phyloP scores from a whole-genome alignment of 2,888 invertebrate genomes.

The Callyntrura sp. region DNA sequence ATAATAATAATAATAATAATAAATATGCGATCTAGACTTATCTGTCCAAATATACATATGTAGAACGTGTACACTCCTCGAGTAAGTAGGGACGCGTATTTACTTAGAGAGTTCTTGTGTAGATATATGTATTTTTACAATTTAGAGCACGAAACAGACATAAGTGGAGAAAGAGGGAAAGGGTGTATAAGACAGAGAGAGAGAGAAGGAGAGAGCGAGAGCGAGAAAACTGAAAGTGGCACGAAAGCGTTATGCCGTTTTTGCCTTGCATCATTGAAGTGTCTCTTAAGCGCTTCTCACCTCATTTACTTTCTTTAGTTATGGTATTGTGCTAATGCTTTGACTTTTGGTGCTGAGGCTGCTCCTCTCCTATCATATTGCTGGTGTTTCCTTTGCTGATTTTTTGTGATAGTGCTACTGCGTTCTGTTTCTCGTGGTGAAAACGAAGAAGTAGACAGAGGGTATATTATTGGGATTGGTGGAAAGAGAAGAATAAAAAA shows the following conservation, averaged over 20 bases:
- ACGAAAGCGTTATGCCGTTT: slow-evolving; percentile 69
- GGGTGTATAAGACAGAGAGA: background rate
- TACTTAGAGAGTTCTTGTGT: no score
- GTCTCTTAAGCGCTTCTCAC: slow-evolving; percentile 80
- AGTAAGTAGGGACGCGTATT: no score
- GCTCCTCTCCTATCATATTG: slow-evolving; percentile 13
- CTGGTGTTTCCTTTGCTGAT: slow-evolving; percentile 24
- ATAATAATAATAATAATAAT: slow-evolving; percentile 1
- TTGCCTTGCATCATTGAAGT: slow-evolving; percentile 70
- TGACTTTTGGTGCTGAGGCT: slow-evolving; percentile 61
- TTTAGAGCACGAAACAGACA: background rate
- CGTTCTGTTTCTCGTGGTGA: background rate
- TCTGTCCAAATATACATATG: background rate
- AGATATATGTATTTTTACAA: slow-evolving; percentile 3
- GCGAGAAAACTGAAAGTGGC: slow-evolving; percentile 69
- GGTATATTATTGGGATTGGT: background rate
- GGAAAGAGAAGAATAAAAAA: slow-evolving; percentile 40
- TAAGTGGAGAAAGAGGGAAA: background rate
- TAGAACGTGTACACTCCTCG: background rate
- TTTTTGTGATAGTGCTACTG: background rate
- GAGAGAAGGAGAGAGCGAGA: background rate
- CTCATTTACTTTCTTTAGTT: slow-evolving; percentile 81
- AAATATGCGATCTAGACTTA: background rate
- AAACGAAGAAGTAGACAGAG: background rate
- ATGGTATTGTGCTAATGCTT: slow-evolving; percentile 78